phyloP scores from a whole-genome alignment of 2,797 vertebrate genomes.

The Hydrolagus colliei region DNA sequence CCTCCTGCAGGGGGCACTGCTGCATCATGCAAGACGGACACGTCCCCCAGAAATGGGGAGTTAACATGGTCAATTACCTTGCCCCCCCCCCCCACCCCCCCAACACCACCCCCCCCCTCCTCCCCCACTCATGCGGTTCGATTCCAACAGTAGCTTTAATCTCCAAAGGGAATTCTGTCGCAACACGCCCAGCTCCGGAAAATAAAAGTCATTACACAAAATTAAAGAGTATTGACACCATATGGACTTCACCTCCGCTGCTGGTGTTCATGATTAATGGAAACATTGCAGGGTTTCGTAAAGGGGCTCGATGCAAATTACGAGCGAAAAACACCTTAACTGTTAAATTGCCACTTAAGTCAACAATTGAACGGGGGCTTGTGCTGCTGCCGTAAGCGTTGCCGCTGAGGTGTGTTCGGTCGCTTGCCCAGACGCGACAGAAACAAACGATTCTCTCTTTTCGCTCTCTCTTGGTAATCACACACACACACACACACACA shows the following conservation, averaged over 20 bases:
- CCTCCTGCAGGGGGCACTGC: constrained; percentile 71
- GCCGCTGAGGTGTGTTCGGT: not conserved
- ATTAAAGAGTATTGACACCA: constrained; percentile 79
- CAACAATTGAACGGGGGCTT: constrained; percentile 3
- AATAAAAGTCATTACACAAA: constrained; percentile 76
- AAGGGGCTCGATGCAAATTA: constrained; percentile 33
- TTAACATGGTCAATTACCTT: not conserved
- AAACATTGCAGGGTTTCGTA: constrained; percentile 42
- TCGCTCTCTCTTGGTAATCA: no score
- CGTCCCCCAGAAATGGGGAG: not conserved
- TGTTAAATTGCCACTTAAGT: constrained; percentile 15
- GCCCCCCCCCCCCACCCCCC: not conserved
- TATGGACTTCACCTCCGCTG: constrained; percentile 57
- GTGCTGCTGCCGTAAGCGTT: no score
- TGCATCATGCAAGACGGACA: constrained; percentile 46
- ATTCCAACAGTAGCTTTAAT: constrained; percentile 42
- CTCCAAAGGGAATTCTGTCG: constrained; percentile 56
- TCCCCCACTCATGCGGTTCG: not conserved
- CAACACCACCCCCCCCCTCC: accelerated
- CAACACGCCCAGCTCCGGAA: constrained; percentile 70
- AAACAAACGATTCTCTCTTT: not conserved
- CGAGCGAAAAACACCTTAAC: not conserved
- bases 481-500: no score
- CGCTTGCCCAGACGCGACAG: not conserved
- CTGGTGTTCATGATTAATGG: constrained; percentile 54